A percentile compares a stretch with the other conserved stretches of the same genome.
phyloP scores from a whole-genome alignment of 2,888 invertebrate genomes.

The Tyria jacobaeae region DNA sequence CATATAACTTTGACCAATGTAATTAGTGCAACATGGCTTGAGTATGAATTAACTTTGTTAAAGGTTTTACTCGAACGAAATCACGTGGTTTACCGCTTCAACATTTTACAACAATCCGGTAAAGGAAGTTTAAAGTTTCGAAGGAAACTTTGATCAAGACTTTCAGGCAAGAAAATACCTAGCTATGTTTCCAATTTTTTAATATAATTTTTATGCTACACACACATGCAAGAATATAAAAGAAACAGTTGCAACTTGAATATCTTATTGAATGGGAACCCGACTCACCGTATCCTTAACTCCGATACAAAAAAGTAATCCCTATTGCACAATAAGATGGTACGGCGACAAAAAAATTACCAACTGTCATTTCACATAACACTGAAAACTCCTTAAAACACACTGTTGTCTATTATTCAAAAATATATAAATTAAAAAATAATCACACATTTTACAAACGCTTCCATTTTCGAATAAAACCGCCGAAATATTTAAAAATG shows the following conservation, averaged over 20 bases:
- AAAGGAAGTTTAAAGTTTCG: background rate
- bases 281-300: constrained; percentile 74
- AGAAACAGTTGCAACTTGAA: constrained; percentile 56
- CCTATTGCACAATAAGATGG: constrained; percentile 74
- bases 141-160: background rate
- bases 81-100: background rate
- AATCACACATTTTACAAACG: constrained; percentile 38
- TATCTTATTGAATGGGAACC: constrained; percentile 57
- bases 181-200: background rate
- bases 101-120: background rate
- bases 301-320: constrained; percentile 69
- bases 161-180: background rate
- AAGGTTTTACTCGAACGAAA: background rate
- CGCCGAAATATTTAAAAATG: constrained; percentile 43
- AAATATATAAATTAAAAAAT: constrained; percentile 41
- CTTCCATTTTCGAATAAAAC: constrained; percentile 57
- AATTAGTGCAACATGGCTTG: background rate
- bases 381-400: constrained; percentile 57
- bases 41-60: background rate
- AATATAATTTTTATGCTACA: background rate
- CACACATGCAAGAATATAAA: constrained; percentile 22
- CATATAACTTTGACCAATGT: background rate
- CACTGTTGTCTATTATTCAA: constrained; percentile 42
- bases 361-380: constrained; percentile 66
- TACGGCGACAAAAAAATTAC: constrained; percentile 63